These are phyloP conservation scores for Halichondria panicea DNA, from an alignment of 37 sponge, comb jelly and placozoan species.

Conservation along the genomic window DNA sequence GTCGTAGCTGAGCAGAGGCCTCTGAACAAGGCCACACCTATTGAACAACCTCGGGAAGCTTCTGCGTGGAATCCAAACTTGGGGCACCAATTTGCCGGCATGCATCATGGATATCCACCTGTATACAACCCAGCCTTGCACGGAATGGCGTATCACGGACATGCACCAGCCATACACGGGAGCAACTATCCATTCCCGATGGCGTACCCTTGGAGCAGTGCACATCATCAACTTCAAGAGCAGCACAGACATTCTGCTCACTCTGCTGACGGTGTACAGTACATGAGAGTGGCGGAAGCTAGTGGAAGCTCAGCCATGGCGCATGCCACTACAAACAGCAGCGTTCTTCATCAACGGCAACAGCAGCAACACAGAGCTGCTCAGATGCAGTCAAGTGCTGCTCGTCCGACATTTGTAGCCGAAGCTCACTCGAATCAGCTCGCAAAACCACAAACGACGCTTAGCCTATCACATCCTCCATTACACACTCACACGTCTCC, in stretches of 20 bases:
- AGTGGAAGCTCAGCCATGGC: not conserved
- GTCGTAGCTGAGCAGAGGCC: not conserved
- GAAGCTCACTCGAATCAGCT: not conserved
- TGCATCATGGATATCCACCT: slow-evolving; percentile 7
- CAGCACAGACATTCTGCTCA: not conserved
- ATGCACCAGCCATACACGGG: slow-evolving; percentile 26
- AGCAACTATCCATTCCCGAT: slow-evolving; percentile 48
- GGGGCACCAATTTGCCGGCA: not conserved
- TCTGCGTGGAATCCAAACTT: not conserved
- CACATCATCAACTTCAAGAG: slow-evolving; percentile 12
- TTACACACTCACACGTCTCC: not conserved
- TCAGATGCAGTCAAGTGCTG: too few relatives aligned
- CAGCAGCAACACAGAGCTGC: slow-evolving; percentile 4
- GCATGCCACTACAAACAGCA: too few relatives aligned
- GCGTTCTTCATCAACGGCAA: slow-evolving; percentile 3
- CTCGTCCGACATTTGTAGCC: too few relatives aligned
- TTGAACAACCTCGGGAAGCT: not conserved
- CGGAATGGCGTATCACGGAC: slow-evolving; percentile 28
- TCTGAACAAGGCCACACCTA: not conserved
- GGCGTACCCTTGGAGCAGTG: slow-evolving; percentile 44
- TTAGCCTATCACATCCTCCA: not conserved
- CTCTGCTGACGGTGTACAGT: not conserved
- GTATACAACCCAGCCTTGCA: slow-evolving; percentile 28
- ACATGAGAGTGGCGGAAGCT: not conserved
- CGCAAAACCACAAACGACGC: not conserved